phyloP scores from a whole-genome alignment of 2,888 invertebrate species.

The Idaea dimidiata region DNA sequence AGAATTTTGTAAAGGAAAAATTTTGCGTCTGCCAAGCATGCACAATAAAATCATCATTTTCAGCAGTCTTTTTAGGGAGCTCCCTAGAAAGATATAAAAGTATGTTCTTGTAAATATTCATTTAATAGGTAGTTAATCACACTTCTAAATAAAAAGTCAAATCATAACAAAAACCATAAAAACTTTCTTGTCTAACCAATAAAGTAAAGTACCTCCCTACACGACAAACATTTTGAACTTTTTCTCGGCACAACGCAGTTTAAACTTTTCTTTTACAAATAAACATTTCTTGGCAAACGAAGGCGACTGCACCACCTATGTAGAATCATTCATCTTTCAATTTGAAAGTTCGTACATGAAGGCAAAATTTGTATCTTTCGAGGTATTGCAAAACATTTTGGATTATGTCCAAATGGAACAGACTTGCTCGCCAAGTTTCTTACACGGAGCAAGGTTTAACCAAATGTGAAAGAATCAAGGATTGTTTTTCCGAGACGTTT shows the following conservation, averaged over 20 bases:
- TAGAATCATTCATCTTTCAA: conserved; percentile 38
- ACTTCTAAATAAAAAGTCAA: background rate
- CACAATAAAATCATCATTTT: too few relatives aligned
- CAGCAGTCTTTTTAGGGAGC: too few relatives aligned
- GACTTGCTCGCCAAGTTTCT: conserved; percentile 23
- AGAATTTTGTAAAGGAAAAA: too few relatives aligned
- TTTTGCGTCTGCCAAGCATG: too few relatives aligned
- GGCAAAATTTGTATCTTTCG: conserved; percentile 32
- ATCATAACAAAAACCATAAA: background rate
- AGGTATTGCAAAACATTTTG: conserved; percentile 28
- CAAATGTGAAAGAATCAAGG: conserved; percentile 24
- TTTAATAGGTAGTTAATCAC: too few relatives aligned
- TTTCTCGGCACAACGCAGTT: background rate
- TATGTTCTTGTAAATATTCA: too few relatives aligned
- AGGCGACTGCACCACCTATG: conserved; percentile 20
- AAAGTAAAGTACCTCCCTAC: background rate
- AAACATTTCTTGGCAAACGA: conserved; percentile 31
- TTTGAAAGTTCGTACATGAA: conserved; percentile 34
- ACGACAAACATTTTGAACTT: background rate
- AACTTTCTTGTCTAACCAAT: background rate
- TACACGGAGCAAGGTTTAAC: conserved; percentile 22
- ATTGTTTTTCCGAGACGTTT: conserved; percentile 16
- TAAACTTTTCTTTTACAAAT: conserved; percentile 2
- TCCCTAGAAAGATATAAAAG: too few relatives aligned
- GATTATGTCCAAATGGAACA: conserved; percentile 34